These are phyloP conservation scores for Theocolax elegans DNA, from an alignment of 1,140 invertebrate species.

Conservation along the genomic window DNA sequence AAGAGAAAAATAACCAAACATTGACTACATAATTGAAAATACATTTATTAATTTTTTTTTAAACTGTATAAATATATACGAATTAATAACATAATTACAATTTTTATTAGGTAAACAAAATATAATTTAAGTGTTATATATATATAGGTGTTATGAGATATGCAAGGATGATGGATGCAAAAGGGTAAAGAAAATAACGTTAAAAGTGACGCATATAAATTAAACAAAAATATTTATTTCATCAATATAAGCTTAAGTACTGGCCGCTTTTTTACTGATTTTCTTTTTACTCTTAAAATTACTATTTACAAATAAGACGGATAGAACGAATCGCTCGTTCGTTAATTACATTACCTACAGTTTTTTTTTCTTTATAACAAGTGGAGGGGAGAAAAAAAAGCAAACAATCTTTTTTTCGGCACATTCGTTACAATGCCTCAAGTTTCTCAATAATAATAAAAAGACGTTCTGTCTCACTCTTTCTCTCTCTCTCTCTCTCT, in stretches of 20 bases:
- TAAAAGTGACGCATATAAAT: slow-evolving; percentile 19
- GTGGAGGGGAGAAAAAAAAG: slow-evolving; percentile 21
- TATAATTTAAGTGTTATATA: too few relatives aligned
- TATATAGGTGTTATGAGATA: too few relatives aligned
- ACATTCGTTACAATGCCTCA: too few relatives aligned
- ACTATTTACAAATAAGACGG: slow-evolving; percentile 42
- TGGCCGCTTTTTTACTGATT: slow-evolving; percentile 48
- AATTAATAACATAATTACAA: too few relatives aligned
- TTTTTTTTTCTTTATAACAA: slow-evolving; percentile 25
- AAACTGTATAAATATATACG: too few relatives aligned
- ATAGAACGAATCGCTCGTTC: slow-evolving; percentile 22
- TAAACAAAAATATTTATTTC: slow-evolving; percentile 44
- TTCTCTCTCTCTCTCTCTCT: not conserved
- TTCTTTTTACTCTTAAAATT: slow-evolving; percentile 26
- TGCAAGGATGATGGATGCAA: too few relatives aligned
- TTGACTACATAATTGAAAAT: too few relatives aligned
- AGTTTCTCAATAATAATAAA: too few relatives aligned
- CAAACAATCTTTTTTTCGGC: slow-evolving; percentile 29
- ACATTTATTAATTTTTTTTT: too few relatives aligned
- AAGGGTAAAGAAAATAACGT: not conserved
- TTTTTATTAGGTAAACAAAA: too few relatives aligned
- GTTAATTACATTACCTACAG: slow-evolving; percentile 38
- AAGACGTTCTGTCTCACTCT: not conserved
- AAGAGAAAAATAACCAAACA: too few relatives aligned
- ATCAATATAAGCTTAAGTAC: slow-evolving; percentile 46